Evolutionary conservation across 2,797 vertebrate species (phyloP), one percentile per base, ranked within the genome.

Genomic region (Coendou prehensilis): DNA sequence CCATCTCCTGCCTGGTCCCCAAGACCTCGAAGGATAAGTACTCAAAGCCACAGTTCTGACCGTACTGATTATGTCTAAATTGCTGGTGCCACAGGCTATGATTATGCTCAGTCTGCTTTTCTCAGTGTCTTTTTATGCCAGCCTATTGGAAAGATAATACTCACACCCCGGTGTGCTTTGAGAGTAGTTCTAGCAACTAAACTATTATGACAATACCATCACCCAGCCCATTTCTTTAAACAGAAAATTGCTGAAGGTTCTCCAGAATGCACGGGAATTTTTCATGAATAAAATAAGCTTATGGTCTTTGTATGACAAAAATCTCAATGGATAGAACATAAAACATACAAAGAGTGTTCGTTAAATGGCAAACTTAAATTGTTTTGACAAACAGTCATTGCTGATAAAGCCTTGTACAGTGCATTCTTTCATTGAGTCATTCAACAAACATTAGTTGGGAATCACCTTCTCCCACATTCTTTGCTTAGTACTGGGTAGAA

Each of bases 231-330:
- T 83, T 81, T 69, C 80, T 88, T 93, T 79, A 63, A 87, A 91
- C 67, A 95, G 67, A 85, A 89, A 83, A 75, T 94, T 87, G 7
- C 52, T 94, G 33, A 54, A 45, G 52, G 33, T 78, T 82, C 56
- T 94, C 85, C 41, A 20, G 47, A 45, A 94, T 75, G 50, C 52
- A 14, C 33, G 6, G 33, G 13, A 15, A 7, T 15, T 93, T 93
- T 88, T 28, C 67, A 71, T 6, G 30, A 79, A 18, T 57, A 23
- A 57, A 90, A 64, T 63, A 28, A 87, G 75, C 37, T 64, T 23
- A 17, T 6, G 22, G 10, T 78, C 52, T 82, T 91, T 84, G 71
- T 41, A 56, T 57, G 75, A 78, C 37, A 63, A 80, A 89, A 67
- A 64, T 81, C 87, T 90, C 45, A 97, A 47, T 76, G 75, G 63